These are phyloP conservation scores for Sebastes kiyomatsui DNA, from an alignment of 2,797 vertebrate genomes.

Conservation along the genomic window DNA sequence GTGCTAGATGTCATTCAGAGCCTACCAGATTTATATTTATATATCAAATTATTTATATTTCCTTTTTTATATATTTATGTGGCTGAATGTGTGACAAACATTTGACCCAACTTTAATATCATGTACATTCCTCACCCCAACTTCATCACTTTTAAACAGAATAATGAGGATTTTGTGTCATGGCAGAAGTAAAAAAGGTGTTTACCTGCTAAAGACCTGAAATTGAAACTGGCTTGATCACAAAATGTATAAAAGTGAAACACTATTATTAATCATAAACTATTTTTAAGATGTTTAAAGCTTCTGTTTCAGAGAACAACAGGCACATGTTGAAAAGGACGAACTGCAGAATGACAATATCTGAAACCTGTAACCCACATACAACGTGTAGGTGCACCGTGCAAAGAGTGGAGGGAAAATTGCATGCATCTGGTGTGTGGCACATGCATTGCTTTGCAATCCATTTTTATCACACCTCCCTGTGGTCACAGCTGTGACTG, in stretches of 20 bases:
- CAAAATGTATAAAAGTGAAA: background rate
- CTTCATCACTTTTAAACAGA: background rate
- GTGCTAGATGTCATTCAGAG: background rate
- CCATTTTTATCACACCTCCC: constrained; percentile 65
- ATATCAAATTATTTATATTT: too few species aligned
- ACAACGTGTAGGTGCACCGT: constrained; percentile 44
- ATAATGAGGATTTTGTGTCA: background rate
- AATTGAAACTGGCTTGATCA: background rate
- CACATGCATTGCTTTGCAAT: constrained; percentile 19
- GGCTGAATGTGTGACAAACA: background rate
- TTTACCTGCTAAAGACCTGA: background rate
- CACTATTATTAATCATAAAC: too few species aligned
- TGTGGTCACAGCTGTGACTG: constrained; percentile 74
- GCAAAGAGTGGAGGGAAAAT: constrained; percentile 38
- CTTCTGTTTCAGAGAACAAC: background rate
- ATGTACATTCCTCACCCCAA: background rate
- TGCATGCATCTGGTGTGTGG: constrained; percentile 33
- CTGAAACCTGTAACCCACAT: constrained; percentile 49
- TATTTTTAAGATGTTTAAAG: background rate
- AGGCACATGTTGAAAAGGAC: background rate
- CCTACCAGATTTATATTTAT: background rate
- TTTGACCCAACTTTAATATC: background rate
- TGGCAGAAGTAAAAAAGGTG: background rate
- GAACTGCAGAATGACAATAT: background rate
- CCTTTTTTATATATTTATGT: background rate